Conservation (phyloP, 2,113 vertebrate genomes). For the Mesitornis unicolor region DNA sequence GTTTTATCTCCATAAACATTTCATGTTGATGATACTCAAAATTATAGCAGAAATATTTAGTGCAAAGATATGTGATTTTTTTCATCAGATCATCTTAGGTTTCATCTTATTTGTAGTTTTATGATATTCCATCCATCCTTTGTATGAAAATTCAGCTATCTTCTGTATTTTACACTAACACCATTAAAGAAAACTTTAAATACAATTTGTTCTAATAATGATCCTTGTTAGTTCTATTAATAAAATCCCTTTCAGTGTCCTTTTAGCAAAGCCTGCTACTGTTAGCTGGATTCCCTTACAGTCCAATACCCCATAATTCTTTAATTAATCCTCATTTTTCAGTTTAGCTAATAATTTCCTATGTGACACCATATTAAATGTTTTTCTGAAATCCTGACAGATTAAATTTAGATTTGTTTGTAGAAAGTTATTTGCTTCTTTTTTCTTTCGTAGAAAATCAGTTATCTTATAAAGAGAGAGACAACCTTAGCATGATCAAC, state of each 20-base stretch:
- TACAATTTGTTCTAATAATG: background rate
- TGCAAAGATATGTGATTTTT: background rate
- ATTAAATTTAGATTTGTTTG: background rate
- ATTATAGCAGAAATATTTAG: background rate
- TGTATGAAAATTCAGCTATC: background rate
- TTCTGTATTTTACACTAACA: background rate
- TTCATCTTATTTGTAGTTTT: background rate
- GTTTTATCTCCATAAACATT: background rate
- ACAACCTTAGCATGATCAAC: background rate
- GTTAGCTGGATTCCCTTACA: background rate
- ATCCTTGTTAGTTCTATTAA: background rate
- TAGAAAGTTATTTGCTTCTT: background rate
- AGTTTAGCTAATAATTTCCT: background rate
- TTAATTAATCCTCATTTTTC: slow-evolving; percentile 2
- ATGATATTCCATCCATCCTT: background rate
- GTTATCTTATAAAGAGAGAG: background rate
- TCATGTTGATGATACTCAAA: background rate
- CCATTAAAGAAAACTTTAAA: background rate
- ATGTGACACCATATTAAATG: background rate
- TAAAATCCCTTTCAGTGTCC: background rate
- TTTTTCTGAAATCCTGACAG: background rate
- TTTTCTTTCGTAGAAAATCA: background rate
- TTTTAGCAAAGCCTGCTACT: background rate
- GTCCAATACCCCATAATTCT: background rate
- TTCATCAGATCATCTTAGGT: background rate